phyloP scores from a whole-genome alignment of 2,888 invertebrate genomes.

The Oligia fasciuncula region DNA sequence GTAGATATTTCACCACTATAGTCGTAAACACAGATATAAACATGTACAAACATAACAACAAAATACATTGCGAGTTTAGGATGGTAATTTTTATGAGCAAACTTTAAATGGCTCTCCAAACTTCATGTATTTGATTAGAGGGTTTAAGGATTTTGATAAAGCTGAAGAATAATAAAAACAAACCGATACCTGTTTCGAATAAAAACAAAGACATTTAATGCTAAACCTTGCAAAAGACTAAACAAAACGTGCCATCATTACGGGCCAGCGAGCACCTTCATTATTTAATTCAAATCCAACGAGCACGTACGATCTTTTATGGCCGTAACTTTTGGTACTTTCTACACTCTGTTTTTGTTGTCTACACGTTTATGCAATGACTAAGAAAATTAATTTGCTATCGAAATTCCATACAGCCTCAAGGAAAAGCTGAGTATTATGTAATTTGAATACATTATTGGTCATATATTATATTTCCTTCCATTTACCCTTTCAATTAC shows the following conservation, averaged over 20 bases:
- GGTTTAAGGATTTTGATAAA: background rate
- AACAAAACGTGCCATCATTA: conserved; percentile 66
- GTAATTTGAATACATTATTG: conserved; percentile 33
- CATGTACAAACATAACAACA: background rate
- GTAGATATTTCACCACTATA: conserved; percentile 35
- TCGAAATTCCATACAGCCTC: conserved; percentile 44
- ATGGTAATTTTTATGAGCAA: background rate
- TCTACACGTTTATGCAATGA: conserved; percentile 70
- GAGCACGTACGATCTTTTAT: conserved; percentile 76
- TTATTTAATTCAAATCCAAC: conserved; percentile 65
- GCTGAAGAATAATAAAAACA: conserved; percentile 4
- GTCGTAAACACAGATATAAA: conserved; percentile 19
- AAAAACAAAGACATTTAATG: conserved; percentile 30
- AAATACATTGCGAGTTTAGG: background rate
- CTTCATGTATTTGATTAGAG: background rate
- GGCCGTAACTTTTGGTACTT: conserved; percentile 75
- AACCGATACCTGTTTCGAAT: conserved; percentile 18
- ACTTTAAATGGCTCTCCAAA: conserved; percentile 1
- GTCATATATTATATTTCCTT: background rate
- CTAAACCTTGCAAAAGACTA: conserved; percentile 48
- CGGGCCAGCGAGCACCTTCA: conserved; percentile 46
- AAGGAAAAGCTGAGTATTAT: conserved; percentile 37
- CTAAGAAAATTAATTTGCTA: conserved; percentile 53
- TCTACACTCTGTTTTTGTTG: conserved; percentile 74
- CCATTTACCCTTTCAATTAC: background rate